phyloP scores from a whole-genome alignment of 2,113 vertebrate species.

The Pholis gunnellus region DNA sequence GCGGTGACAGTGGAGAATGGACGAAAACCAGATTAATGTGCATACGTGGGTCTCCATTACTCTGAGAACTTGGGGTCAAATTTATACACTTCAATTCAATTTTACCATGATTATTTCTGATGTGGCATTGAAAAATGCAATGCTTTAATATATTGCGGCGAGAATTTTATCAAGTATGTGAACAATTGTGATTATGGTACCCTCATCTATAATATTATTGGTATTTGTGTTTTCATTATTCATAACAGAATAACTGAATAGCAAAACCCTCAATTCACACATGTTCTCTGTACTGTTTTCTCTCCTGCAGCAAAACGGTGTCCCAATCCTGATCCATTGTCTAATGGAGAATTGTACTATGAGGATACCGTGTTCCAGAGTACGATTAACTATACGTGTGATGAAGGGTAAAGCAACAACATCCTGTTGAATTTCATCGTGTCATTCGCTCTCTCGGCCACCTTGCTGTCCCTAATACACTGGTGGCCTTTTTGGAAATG shows the following conservation, averaged over 20 bases:
- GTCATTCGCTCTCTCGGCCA: background rate
- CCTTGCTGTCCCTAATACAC: background rate
- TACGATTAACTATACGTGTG: slow-evolving; percentile 84
- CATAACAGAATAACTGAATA: background rate
- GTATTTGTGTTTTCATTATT: background rate
- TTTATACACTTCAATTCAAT: background rate
- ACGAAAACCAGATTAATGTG: slow-evolving; percentile 82
- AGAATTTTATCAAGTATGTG: background rate
- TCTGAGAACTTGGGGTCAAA: slow-evolving; percentile 14
- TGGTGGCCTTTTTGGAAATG: background rate
- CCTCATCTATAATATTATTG: background rate
- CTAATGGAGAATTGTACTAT: slow-evolving; percentile 80
- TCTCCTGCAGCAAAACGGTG: slow-evolving; percentile 85
- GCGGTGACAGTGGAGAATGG: slow-evolving; percentile 84
- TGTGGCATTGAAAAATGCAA: background rate
- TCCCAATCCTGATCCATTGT: slow-evolving; percentile 77
- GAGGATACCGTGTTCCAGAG: slow-evolving; percentile 82
- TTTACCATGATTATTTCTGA: background rate
- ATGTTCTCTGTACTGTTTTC: background rate
- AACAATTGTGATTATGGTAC: background rate
- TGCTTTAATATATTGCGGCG: background rate
- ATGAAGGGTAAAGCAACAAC: slow-evolving; percentile 86
- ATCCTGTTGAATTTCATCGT: background rate
- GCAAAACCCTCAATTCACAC: background rate
- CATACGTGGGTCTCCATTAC: slow-evolving; percentile 81